Conservation (phyloP, 2,888 invertebrate species). For the Tryphoninae sp. region DNA sequence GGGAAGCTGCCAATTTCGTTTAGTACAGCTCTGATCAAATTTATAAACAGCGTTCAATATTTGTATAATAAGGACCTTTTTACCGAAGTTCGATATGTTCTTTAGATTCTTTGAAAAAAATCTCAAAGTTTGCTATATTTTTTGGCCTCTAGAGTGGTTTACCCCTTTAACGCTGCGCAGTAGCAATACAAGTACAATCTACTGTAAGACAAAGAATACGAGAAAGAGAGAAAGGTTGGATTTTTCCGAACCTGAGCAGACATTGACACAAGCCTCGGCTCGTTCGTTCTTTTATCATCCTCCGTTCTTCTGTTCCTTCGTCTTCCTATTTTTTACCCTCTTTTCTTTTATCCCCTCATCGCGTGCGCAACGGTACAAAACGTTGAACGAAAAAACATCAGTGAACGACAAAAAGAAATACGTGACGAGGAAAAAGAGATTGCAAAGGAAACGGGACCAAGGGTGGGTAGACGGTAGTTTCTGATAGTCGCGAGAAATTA, state of each 20-base stretch:
- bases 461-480: neutral
- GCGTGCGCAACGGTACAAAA: constrained; percentile 33
- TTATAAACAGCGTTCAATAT: too few species aligned
- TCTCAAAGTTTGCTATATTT: too few species aligned
- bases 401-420: neutral
- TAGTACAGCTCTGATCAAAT: too few species aligned
- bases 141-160: too few species aligned
- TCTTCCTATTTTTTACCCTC: constrained; percentile 34
- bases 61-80: too few species aligned
- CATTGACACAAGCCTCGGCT: constrained; percentile 29
- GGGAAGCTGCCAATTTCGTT: too few species aligned
- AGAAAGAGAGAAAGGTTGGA: constrained; percentile 28
- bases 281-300: constrained; percentile 41
- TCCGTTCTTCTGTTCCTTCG: constrained; percentile 6
- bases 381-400: constrained; percentile 28
- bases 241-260: constrained; percentile 37
- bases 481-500: constrained; percentile 30
- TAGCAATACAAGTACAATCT: constrained; percentile 2
- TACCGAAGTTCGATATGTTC: too few species aligned
- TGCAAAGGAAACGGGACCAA: constrained; percentile 8
- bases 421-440: neutral
- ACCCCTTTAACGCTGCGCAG: neutral
- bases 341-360: constrained; percentile 19
- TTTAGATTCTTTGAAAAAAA: too few species aligned
- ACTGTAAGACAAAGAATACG: neutral